Base-by-base conservation (phyloP, 2,888 invertebrate genomes). In the Apodemia mormo region DNA sequence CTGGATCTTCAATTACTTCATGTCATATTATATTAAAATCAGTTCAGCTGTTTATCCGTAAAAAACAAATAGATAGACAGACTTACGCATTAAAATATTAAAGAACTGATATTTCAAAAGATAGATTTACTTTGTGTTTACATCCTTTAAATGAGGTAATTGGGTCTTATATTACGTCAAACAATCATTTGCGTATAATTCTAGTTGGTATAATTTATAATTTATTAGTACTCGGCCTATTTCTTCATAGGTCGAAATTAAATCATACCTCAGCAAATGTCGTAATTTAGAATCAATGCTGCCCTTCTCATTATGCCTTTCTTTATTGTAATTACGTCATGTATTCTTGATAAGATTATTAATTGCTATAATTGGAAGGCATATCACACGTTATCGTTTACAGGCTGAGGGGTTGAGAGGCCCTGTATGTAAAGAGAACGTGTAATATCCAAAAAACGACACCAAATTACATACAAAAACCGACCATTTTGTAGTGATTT, bases 231-330 rank as follows among this genome's bases (percentile, higher is more conserved):
- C 61, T 33, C 6, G 61, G 49, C 66, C 68, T 65, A 65, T 70
- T 68, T 71, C 61, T 43, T 54, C 64, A 71, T 69, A 71, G 71
- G 71, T 68, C 68, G 61, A 69, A 64, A 71, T 69, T 65, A 71
- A 71, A 49, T 71, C 71, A 71, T 54, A 30, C 14, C 14, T 14
- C 33, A 33, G 61, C 33, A 7, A 33, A 37, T 61, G 61, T 52
- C 52, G 52, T 61, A 61, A 61, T 37, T 61, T 33, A 33, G 33
- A 33, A 30, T 33, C 33, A 30, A 30, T 61, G 33, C 14, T 14
- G 61, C 61, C 61, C 61, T 61, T 61, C 33, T 61, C 52, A 61
- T 61, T 33, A 58, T 61, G 33, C 61, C 61, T 61, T 61, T 61
- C 61, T 61, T 33, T 58, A 30, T 30, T 33, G 33, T 61, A 61